Conservation (phyloP, 2,888 invertebrate genomes). For the Kuschelorhynchus macadamiae region DNA sequence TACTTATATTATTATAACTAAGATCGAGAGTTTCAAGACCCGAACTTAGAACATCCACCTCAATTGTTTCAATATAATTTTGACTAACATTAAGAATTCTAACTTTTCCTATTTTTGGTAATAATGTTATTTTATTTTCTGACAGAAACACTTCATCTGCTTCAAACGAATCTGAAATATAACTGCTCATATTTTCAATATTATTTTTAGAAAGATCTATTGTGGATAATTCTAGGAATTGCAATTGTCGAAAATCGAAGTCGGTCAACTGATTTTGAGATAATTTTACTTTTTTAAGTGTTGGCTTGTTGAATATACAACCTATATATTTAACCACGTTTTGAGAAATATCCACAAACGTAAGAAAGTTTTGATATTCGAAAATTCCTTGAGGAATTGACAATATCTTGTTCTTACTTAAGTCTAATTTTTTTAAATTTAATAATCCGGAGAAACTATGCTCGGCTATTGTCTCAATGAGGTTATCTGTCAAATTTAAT, state of each 20-base stretch:
- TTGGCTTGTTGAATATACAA: background rate
- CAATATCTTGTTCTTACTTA: background rate
- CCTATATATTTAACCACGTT: background rate
- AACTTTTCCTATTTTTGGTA: too few relatives aligned
- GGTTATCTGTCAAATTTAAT: background rate
- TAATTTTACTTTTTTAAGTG: background rate
- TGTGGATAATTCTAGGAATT: background rate
- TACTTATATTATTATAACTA: too few relatives aligned
- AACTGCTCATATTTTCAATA: background rate
- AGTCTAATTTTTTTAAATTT: background rate
- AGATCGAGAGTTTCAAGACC: too few relatives aligned
- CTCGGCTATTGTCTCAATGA: background rate
- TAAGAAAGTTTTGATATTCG: background rate
- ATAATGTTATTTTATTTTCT: too few relatives aligned
- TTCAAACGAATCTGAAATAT: background rate
- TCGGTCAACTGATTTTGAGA: background rate
- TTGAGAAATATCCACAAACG: background rate
- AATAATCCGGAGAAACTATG: conserved; percentile 1
- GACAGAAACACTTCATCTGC: background rate
- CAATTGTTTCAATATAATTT: too few relatives aligned
- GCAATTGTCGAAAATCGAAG: background rate
- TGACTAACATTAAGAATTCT: too few relatives aligned
- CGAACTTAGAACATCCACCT: too few relatives aligned
- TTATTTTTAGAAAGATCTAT: background rate
- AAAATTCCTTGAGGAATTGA: background rate